A percentile compares a stretch with the other conserved stretches of the same genome.
Conservation (phyloP, 2,888 invertebrate genomes). For the Chironomus tentans region DNA sequence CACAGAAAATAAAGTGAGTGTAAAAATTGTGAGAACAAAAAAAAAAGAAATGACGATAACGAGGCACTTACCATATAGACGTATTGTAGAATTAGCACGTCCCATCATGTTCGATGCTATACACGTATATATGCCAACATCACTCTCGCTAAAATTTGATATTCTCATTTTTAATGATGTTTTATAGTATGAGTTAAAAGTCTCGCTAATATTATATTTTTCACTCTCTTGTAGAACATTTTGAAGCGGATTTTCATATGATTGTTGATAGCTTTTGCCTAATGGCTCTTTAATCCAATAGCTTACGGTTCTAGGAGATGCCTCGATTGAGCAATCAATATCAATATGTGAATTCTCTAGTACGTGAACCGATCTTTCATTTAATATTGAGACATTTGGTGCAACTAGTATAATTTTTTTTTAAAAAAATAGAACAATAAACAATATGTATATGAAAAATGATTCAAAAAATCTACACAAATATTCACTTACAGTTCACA, state of each 20-base stretch:
- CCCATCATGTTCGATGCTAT: constrained; percentile 63
- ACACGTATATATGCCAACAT: constrained; percentile 61
- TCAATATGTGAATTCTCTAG: constrained; percentile 21
- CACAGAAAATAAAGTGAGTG: too few species aligned
- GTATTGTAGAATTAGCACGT: constrained; percentile 56
- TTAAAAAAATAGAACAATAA: background rate
- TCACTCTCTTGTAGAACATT: constrained; percentile 37
- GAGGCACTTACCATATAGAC: constrained; percentile 52
- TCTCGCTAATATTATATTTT: constrained; percentile 56
- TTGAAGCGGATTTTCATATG: background rate
- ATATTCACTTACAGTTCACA: constrained; percentile 17
- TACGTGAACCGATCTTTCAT: constrained; percentile 27
- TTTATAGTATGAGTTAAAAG: constrained; percentile 51
- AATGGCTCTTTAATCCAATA: constrained; percentile 28
- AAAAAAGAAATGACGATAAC: background rate
- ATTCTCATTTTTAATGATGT: constrained; percentile 54
- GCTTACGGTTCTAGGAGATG: constrained; percentile 27
- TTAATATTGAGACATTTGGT: constrained; percentile 26
- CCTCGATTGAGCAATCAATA: constrained; percentile 26
- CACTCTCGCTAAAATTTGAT: constrained; percentile 49
- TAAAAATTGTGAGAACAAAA: background rate
- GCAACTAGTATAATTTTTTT: constrained; percentile 24
- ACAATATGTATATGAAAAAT: background rate
- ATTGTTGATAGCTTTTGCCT: constrained; percentile 28
- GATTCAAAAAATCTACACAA: too few species aligned